Conservation (phyloP, 2,888 invertebrate species). For the Melangyna quadrimaculata region DNA sequence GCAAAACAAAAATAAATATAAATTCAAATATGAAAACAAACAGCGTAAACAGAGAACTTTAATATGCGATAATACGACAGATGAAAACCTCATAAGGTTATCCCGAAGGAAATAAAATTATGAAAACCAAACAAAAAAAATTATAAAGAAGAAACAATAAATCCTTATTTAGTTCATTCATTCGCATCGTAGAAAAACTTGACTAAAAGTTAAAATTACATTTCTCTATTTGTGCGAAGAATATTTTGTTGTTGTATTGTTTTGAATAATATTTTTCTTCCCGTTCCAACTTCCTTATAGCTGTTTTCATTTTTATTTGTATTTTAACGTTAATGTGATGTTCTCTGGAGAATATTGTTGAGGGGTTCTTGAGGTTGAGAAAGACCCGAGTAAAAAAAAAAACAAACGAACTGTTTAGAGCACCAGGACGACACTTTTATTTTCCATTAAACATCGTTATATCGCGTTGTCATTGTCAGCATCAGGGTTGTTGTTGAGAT, state of each 20-base stretch:
- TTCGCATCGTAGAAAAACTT: constrained; percentile 58
- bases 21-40: neutral
- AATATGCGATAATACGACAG: constrained; percentile 52
- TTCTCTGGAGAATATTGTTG: constrained; percentile 49
- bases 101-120: constrained; percentile 35
- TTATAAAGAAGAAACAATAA: constrained; percentile 56
- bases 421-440: constrained; percentile 64
- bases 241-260: neutral
- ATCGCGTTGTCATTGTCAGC: constrained; percentile 7
- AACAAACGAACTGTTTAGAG: constrained; percentile 63
- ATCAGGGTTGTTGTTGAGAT: neutral
- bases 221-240: constrained; percentile 28
- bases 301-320: constrained; percentile 35
- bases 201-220: constrained; percentile 69
- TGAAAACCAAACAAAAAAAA: constrained; percentile 8
- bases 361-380: constrained; percentile 16
- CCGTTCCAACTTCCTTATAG: neutral
- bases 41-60: constrained; percentile 11
- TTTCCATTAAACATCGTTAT: constrained; percentile 66
- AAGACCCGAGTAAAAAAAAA: constrained; percentile 1
- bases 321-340: constrained; percentile 58
- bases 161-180: constrained; percentile 68
- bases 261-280: constrained; percentile 34
- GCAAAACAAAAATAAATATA: neutral
- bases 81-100: constrained; percentile 60